These are phyloP conservation scores for Lithophane ornitopus DNA, from an alignment of 2,888 invertebrate genomes.

Conservation along the genomic window DNA sequence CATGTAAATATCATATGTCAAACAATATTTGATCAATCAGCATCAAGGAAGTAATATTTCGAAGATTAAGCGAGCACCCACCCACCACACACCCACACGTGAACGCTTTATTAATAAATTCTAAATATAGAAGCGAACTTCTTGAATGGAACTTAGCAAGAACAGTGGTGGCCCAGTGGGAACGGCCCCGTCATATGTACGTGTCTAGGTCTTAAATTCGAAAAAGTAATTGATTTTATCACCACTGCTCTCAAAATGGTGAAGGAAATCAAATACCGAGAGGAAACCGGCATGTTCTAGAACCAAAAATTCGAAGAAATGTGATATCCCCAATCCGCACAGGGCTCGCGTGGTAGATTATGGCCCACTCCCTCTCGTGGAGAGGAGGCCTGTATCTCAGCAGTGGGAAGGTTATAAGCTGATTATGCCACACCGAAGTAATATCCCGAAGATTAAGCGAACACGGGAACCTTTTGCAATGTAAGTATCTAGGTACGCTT, in stretches of 20 bases:
- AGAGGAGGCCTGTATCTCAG: not conserved
- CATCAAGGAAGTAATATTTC: slow-evolving; percentile 13
- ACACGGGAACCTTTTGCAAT: slow-evolving; percentile 14
- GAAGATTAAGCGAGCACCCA: slow-evolving; percentile 11
- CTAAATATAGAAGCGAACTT: slow-evolving; percentile 69
- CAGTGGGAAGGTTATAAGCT: not conserved
- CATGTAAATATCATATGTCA: not conserved
- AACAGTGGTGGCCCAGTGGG: not conserved
- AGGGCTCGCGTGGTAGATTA: not conserved
- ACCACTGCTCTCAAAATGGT: not conserved
- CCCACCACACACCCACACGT: not conserved
- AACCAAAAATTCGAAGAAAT: not conserved
- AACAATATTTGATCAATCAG: slow-evolving; percentile 13
- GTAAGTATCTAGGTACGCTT: not conserved
- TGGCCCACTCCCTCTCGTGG: not conserved
- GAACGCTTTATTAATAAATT: slow-evolving; percentile 45
- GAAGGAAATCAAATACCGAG: not conserved
- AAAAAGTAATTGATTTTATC: not conserved
- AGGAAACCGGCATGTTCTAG: not conserved
- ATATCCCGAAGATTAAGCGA: slow-evolving; percentile 16
- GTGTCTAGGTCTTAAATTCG: not conserved
- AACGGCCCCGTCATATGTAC: too few relatives aligned
- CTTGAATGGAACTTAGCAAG: slow-evolving; percentile 72
- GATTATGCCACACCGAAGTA: slow-evolving; percentile 10
- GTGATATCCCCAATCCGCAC: not conserved